phyloP scores from a whole-genome alignment of 1,140 invertebrate genomes.

The Metopolophium dirhodum region DNA sequence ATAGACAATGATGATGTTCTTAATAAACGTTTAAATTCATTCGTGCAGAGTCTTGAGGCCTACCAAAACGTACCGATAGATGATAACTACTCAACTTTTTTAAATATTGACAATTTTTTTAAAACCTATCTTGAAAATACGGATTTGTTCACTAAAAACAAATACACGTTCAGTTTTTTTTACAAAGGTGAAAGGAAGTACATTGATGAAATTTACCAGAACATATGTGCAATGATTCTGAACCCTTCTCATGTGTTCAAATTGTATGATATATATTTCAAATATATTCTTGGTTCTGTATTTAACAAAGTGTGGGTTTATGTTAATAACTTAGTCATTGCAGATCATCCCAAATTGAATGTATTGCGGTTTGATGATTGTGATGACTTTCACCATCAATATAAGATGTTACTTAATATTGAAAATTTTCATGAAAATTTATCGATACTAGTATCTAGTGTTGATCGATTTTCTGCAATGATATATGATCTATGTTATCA shows the following conservation, averaged over 20 bases:
- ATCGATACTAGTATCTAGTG: too few species aligned
- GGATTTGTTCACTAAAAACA: background rate
- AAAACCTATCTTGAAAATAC: background rate
- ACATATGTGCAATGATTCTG: background rate
- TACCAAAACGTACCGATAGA: too few species aligned
- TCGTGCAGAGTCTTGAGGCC: background rate
- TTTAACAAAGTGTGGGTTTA: background rate
- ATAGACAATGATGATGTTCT: background rate
- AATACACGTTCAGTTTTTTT: background rate
- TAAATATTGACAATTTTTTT: background rate
- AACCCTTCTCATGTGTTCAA: background rate
- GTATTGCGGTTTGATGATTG: background rate
- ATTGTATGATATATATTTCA: background rate
- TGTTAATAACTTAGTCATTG: background rate
- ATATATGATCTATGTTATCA: too few species aligned
- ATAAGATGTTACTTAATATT: too few species aligned
- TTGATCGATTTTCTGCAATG: too few species aligned
- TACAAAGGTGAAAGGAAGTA: background rate
- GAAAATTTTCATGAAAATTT: too few species aligned
- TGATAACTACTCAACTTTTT: too few species aligned
- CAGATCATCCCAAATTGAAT: background rate
- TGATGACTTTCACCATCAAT: too few species aligned
- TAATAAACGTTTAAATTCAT: background rate
- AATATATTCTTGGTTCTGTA: background rate
- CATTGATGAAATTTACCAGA: background rate